phyloP scores from a whole-genome alignment of 2,888 invertebrate genomes.

The Morinoia aosen region DNA sequence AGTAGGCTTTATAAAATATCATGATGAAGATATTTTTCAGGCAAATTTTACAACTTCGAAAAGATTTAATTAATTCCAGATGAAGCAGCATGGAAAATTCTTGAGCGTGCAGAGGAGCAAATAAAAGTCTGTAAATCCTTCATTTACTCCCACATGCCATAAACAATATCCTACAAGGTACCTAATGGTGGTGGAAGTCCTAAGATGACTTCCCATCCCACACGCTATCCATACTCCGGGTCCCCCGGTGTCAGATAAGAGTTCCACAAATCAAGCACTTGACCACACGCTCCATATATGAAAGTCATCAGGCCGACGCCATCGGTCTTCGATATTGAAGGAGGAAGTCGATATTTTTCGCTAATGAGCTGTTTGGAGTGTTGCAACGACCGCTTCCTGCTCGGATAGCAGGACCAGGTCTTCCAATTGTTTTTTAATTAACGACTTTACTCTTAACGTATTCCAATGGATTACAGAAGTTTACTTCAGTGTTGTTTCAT shows the following conservation, averaged over 20 bases:
- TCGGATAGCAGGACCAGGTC: not conserved
- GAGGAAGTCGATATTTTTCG: not conserved
- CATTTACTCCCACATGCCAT: not conserved
- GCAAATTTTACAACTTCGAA: too few relatives aligned
- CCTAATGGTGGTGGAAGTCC: not conserved
- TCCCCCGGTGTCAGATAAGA: not conserved
- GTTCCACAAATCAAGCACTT: not conserved
- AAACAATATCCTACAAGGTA: not conserved
- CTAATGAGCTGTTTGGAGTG: not conserved
- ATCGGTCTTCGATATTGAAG: conserved; percentile 19
- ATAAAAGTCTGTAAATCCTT: not conserved
- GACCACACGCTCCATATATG: not conserved
- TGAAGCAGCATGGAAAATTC: too few relatives aligned
- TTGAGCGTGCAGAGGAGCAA: too few relatives aligned
- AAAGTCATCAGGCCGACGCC: not conserved
- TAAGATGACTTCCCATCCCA: not conserved
- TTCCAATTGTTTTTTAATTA: not conserved
- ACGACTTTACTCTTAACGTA: not conserved
- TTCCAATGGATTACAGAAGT: too few relatives aligned
- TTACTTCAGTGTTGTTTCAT: too few relatives aligned
- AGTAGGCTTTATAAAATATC: too few relatives aligned
- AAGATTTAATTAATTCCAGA: too few relatives aligned
- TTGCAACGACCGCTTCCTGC: not conserved
- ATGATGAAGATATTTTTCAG: too few relatives aligned
- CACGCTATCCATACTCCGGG: not conserved